These are phyloP conservation scores for Agriopis aurantiaria DNA, from an alignment of 2,888 invertebrate genomes.

Conservation along the genomic window DNA sequence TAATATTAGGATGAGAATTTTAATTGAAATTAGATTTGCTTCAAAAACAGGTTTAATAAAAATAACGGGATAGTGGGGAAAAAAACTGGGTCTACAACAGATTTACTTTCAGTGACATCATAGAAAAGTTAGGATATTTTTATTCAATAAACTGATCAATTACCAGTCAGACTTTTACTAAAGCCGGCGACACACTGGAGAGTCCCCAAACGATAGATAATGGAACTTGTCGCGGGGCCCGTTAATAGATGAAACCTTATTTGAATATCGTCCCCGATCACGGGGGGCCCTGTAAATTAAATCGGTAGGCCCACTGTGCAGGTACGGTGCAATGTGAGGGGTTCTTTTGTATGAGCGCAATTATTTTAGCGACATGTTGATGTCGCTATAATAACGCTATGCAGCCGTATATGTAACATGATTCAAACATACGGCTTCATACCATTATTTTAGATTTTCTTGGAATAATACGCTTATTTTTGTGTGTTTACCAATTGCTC, in stretches of 20 bases:
- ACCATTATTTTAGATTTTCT: too few relatives aligned
- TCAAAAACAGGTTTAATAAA: too few relatives aligned
- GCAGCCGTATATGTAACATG: conserved; percentile 33
- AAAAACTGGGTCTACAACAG: neutral
- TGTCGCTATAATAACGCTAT: neutral
- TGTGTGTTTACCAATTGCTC: too few relatives aligned
- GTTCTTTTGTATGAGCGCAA: conserved; percentile 46
- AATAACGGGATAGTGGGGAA: too few relatives aligned
- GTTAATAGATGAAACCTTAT: conserved; percentile 85
- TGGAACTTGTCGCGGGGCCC: conserved; percentile 78
- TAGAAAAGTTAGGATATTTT: neutral
- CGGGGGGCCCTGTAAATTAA: conserved; percentile 81
- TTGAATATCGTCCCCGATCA: conserved; percentile 82
- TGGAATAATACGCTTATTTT: neutral
- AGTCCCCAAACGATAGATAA: conserved; percentile 79
- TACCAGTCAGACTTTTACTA: conserved; percentile 12
- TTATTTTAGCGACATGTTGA: conserved; percentile 37
- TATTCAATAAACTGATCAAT: conserved; percentile 12
- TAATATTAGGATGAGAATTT: too few relatives aligned
- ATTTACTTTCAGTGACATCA: neutral
- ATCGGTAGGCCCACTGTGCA: conserved; percentile 72
- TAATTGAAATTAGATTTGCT: too few relatives aligned
- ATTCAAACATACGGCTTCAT: too few relatives aligned
- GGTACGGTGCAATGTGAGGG: conserved; percentile 56
- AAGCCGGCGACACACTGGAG: conserved; percentile 56